Percentiles rank a stretch among this genome's conserved stretches.
These are phyloP conservation scores for Patella vulgata DNA, from an alignment of 1,140 invertebrate species.

Conservation along the genomic window DNA sequence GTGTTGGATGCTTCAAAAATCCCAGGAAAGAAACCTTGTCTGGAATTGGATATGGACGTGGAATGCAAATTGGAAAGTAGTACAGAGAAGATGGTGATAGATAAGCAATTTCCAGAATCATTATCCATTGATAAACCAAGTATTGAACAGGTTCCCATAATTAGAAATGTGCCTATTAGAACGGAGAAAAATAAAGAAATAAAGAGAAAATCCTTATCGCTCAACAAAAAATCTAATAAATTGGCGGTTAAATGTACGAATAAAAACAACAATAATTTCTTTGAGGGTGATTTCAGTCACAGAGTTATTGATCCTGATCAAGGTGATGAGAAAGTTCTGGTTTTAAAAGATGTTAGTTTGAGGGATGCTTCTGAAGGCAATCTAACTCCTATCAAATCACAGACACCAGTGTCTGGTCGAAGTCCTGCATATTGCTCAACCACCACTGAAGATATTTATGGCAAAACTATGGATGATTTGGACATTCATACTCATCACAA, in stretches of 20 bases:
- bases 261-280: constrained; percentile 5
- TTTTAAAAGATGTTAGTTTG: constrained; percentile 44
- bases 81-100: constrained; percentile 9
- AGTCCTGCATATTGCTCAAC: constrained; percentile 24
- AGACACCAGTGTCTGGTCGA: constrained; percentile 39
- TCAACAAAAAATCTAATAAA: not conserved
- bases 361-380: constrained; percentile 37
- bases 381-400: constrained; percentile 35
- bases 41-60: too few species aligned
- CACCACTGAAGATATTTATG: constrained; percentile 12
- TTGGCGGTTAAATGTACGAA: constrained; percentile 9
- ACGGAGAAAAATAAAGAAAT: not conserved
- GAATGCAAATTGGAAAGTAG: not conserved
- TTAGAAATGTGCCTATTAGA: constrained; percentile 8
- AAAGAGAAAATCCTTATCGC: not conserved
- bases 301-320: constrained; percentile 29
- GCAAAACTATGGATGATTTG: constrained; percentile 12
- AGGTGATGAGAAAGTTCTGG: constrained; percentile 34
- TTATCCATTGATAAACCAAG: constrained; percentile 2
- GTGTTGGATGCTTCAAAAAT: not conserved
- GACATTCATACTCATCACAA: not conserved
- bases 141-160: constrained; percentile 13
- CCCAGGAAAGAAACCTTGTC: too few species aligned
- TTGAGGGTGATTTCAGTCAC: constrained; percentile 6
- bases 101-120: not conserved